Conservation (phyloP, 1,140 invertebrate genomes). For the Megalopta genalis region DNA sequence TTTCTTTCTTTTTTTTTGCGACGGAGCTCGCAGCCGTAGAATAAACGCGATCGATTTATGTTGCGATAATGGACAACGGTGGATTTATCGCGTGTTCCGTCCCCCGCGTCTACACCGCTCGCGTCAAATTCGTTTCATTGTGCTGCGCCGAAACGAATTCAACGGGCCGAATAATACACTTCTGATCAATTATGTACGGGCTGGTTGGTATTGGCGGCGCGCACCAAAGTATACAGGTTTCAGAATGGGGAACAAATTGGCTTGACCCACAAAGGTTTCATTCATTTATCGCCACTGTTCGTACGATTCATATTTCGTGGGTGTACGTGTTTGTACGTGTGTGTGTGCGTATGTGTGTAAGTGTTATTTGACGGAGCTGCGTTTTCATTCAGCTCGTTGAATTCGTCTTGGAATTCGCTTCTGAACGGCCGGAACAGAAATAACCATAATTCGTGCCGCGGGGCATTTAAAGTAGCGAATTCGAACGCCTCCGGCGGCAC, state of each 20-base stretch:
- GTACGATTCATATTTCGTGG: not conserved
- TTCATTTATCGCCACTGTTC: conserved; percentile 1
- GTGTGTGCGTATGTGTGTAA: too few species aligned
- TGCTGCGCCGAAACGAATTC: not conserved
- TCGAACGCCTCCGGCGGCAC: not conserved
- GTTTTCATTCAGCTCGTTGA: not conserved
- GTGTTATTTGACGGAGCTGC: not conserved
- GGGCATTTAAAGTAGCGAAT: not conserved
- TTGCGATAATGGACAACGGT: not conserved
- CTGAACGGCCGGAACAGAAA: not conserved
- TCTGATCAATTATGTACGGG: not conserved
- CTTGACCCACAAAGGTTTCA: conserved; percentile 1
- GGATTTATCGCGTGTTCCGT: not conserved
- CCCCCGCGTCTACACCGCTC: not conserved
- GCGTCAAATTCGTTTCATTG: not conserved
- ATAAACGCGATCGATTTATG: not conserved
- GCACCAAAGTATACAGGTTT: not conserved
- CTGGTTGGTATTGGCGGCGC: not conserved
- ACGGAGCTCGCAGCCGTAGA: too few species aligned
- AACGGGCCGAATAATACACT: conserved; percentile 3
- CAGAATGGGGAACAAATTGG: conserved; percentile 1
- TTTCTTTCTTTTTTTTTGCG: too few species aligned
- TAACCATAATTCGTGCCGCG: not conserved
- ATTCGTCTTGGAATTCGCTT: conserved; percentile 3
- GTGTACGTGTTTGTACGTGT: too few species aligned